A percentile compares a stretch with the other conserved stretches of the same genome.
phyloP scores from a whole-genome alignment of 2,113 vertebrate species.

The Menidia beryllina region DNA sequence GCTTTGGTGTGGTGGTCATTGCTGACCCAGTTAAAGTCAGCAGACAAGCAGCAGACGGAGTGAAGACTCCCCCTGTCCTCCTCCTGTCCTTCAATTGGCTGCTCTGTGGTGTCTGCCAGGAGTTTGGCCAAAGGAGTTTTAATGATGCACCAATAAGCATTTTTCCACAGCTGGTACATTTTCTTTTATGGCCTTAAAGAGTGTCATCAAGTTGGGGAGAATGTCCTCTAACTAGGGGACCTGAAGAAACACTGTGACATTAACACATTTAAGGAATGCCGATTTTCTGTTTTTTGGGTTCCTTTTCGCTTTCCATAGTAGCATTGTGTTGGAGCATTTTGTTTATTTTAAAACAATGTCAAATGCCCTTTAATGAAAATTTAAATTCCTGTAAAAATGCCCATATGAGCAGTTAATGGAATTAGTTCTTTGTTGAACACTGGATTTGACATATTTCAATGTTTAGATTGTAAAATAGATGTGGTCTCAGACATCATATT shows the following conservation, averaged over 20 bases:
- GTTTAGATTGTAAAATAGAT: too few species aligned
- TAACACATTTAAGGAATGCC: too few species aligned
- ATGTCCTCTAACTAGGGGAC: background rate
- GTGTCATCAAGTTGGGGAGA: background rate
- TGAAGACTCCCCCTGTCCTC: background rate
- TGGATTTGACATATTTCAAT: too few species aligned
- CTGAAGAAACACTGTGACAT: background rate
- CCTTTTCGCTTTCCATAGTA: too few species aligned
- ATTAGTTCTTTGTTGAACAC: too few species aligned
- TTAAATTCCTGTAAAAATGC: too few species aligned
- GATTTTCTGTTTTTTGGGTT: too few species aligned
- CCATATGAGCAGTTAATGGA: too few species aligned
- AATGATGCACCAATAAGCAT: slow-evolving; percentile 44
- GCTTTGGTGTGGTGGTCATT: slow-evolving; percentile 21
- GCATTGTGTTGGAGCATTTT: too few species aligned
- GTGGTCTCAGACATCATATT: too few species aligned
- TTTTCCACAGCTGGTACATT: slow-evolving; percentile 20
- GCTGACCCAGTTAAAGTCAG: slow-evolving; percentile 54
- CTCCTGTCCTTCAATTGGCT: background rate
- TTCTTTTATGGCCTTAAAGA: slow-evolving; percentile 2
- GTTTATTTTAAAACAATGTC: too few species aligned
- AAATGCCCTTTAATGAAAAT: too few species aligned
- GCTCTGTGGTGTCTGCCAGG: slow-evolving; percentile 21
- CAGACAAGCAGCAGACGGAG: slow-evolving; percentile 27
- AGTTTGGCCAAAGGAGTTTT: slow-evolving; percentile 45